Conservation (phyloP, 2,113 vertebrate genomes). For the Pyxicephalus adspersus region DNA sequence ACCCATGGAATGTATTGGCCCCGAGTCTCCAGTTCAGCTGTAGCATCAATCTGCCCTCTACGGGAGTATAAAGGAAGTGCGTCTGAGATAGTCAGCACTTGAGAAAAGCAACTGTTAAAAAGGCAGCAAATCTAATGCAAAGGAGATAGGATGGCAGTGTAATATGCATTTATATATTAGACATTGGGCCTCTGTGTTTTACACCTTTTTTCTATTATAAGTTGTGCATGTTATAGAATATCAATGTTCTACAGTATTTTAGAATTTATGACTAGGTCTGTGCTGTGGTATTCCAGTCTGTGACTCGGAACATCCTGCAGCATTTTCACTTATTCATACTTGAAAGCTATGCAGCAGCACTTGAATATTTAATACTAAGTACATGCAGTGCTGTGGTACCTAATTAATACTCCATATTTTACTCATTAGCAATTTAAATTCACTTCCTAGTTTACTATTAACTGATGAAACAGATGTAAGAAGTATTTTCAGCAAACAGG, state of each 20-base stretch:
- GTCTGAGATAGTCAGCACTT: too few relatives aligned
- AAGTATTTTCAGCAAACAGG: constrained; percentile 2
- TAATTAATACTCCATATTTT: constrained; percentile 16
- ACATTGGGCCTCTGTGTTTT: too few relatives aligned
- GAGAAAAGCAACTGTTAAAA: too few relatives aligned
- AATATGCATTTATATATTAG: too few relatives aligned
- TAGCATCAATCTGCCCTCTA: too few relatives aligned
- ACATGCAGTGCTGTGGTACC: neutral
- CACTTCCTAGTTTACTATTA: constrained; percentile 2
- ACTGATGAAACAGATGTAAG: neutral
- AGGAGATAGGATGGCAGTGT: too few relatives aligned
- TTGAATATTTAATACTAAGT: constrained; percentile 4
- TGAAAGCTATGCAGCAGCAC: neutral
- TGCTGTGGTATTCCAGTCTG: neutral
- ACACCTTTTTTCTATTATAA: neutral
- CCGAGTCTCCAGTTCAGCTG: too few relatives aligned
- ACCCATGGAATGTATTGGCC: too few relatives aligned
- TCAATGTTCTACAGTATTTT: neutral
- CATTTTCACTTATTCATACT: constrained; percentile 19
- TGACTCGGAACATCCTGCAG: neutral
- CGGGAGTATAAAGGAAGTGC: too few relatives aligned
- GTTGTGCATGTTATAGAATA: neutral
- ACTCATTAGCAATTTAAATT: neutral
- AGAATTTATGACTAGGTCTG: neutral
- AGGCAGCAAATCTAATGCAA: too few relatives aligned